Evolutionary conservation across 2,888 invertebrate genomes (phyloP).

Genomic region (Synanthedon andrenaeformis): DNA sequence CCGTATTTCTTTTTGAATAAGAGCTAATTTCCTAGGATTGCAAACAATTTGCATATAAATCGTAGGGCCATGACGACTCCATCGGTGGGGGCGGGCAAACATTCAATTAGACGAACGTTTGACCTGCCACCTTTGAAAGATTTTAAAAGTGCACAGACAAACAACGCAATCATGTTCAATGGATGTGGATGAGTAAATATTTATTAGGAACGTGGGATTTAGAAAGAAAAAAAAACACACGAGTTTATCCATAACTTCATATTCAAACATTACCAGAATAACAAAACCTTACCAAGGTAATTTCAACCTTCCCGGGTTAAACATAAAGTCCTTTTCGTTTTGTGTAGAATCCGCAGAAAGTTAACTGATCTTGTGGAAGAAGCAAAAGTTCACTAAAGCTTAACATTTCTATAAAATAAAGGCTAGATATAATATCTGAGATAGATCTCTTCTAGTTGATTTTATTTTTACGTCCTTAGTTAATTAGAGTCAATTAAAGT

Average conservation of each 20-base stretch:
- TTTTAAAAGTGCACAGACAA: constrained; percentile 15
- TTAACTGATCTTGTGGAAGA: too few relatives aligned
- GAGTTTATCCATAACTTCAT: too few relatives aligned
- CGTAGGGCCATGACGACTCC: constrained; percentile 11
- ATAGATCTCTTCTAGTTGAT: too few relatives aligned
- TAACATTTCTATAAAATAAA: too few relatives aligned
- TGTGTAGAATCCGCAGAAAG: too few relatives aligned
- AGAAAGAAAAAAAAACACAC: background rate
- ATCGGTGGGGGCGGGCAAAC: constrained; percentile 16
- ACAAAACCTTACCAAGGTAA: too few relatives aligned
- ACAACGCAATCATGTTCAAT: constrained; percentile 19
- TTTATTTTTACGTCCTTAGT: too few relatives aligned
- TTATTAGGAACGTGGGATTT: background rate
- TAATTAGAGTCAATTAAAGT: background rate
- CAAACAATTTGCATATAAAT: constrained; percentile 10
- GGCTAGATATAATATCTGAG: too few relatives aligned
- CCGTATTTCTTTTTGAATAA: constrained; percentile 9
- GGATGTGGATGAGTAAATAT: constrained; percentile 8
- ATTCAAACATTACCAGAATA: too few relatives aligned
- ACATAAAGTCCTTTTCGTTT: too few relatives aligned
- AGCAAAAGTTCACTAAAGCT: too few relatives aligned
- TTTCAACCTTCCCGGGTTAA: too few relatives aligned
- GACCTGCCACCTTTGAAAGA: constrained; percentile 16
- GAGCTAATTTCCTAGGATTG: constrained; percentile 9
- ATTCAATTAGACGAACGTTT: constrained; percentile 25